Evolutionary conservation across 2,888 invertebrate species (phyloP).

Genomic region (Eueremaeus valkanovi): DNA sequence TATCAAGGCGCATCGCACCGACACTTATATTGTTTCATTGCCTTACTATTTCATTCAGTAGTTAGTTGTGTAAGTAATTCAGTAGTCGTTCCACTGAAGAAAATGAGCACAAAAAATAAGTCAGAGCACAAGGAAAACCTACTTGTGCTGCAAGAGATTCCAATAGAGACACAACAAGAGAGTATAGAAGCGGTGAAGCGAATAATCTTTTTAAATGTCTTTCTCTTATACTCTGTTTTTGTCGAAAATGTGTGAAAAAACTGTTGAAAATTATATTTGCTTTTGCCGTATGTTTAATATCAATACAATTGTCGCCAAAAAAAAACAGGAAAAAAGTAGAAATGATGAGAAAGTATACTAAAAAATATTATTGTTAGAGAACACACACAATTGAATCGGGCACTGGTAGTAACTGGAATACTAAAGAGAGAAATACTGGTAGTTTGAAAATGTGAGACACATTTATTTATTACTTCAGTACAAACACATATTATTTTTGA

Average conservation of each 20-base stretch:
- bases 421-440: too few species aligned
- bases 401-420: background rate
- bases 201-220: conserved; percentile 1
- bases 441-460: background rate
- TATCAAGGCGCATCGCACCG: background rate
- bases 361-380: background rate
- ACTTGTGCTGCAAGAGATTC: background rate
- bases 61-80: background rate
- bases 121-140: background rate
- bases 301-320: background rate
- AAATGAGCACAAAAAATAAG: background rate
- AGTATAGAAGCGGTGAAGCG: background rate
- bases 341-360: background rate
- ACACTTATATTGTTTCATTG: too few species aligned
- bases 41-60: background rate
- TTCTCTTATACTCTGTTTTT: too few species aligned
- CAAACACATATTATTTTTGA: background rate
- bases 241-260: background rate
- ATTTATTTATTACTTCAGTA: background rate
- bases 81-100: background rate
- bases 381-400: background rate
- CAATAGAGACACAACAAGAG: background rate
- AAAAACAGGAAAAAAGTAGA: too few species aligned
- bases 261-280: background rate
- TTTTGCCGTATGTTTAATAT: background rate